Conservation (phyloP, 2,113 vertebrate genomes). For the Cyprinodon brontotheroides region DNA sequence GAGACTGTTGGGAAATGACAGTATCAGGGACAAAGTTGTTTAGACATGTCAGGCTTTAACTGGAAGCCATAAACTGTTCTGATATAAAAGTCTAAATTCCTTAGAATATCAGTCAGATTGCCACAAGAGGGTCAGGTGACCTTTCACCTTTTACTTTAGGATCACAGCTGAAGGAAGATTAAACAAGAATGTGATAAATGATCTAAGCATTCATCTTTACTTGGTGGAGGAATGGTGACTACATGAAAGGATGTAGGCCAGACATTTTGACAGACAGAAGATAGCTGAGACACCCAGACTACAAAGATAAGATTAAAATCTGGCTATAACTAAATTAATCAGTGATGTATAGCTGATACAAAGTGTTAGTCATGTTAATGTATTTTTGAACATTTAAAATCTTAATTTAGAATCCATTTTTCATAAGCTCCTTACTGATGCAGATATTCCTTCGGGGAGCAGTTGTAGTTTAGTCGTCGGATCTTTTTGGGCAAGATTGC, state of each 20-base stretch:
- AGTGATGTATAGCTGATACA: background rate
- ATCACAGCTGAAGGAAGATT: background rate
- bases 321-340: background rate
- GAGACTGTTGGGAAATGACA: conserved; percentile 19
- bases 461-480: no score
- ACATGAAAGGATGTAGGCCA: conserved; percentile 28
- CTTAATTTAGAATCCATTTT: background rate
- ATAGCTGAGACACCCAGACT: background rate
- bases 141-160: conserved; percentile 11
- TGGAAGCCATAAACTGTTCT: conserved; percentile 5
- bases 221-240: conserved; percentile 9
- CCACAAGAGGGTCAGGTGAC: conserved; percentile 1
- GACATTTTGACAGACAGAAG: conserved; percentile 1
- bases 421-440: conserved; percentile 61
- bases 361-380: background rate
- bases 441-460: conserved; percentile 20
- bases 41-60: conserved; percentile 16
- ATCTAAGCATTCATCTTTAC: conserved; percentile 24
- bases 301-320: conserved; percentile 23
- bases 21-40: conserved; percentile 9
- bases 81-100: conserved; percentile 1
- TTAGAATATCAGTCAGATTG: background rate
- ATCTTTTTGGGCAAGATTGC: no score
- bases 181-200: background rate
- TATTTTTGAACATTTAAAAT: no score